phyloP scores from a whole-genome alignment of 2,797 vertebrate genomes.

The Chelon labrosus region DNA sequence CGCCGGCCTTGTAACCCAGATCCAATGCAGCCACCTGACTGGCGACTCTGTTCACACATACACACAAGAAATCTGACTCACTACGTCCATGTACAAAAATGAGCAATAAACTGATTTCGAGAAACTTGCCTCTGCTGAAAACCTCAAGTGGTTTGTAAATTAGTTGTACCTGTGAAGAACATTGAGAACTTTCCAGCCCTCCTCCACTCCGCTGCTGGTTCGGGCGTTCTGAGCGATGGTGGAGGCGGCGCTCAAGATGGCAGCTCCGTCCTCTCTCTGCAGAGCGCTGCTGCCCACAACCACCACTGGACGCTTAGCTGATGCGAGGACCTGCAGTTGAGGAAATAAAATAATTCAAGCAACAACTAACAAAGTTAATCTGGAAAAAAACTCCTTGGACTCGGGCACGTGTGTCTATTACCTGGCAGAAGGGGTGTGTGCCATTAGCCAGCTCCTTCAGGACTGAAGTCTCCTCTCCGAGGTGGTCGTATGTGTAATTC shows the following conservation, averaged over 20 bases:
- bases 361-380: background rate
- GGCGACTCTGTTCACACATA: slow-evolving; percentile 88
- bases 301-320: slow-evolving; percentile 92
- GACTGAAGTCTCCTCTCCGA: slow-evolving; percentile 92
- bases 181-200: slow-evolving; percentile 96
- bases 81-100: background rate
- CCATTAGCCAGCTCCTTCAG: slow-evolving; percentile 91
- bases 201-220: slow-evolving; percentile 86
- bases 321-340: slow-evolving; percentile 83
- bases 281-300: slow-evolving; percentile 93
- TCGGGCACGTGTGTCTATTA: slow-evolving; percentile 53
- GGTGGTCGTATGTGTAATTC: slow-evolving; percentile 93
- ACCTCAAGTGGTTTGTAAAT: background rate
- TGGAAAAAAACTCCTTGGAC: background rate
- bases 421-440: slow-evolving; percentile 93
- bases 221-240: slow-evolving; percentile 91
- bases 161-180: slow-evolving; percentile 83
- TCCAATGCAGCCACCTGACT: slow-evolving; percentile 98
- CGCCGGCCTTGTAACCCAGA: slow-evolving; percentile 95
- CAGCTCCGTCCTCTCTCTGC: slow-evolving; percentile 92
- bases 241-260: slow-evolving; percentile 89
- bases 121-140: background rate
- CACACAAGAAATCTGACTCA: background rate
- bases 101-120: background rate
- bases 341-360: fast-evolving